Evolutionary conservation across 2,113 vertebrate species (phyloP).

Genomic region (Microcebus lehilahytsara): DNA sequence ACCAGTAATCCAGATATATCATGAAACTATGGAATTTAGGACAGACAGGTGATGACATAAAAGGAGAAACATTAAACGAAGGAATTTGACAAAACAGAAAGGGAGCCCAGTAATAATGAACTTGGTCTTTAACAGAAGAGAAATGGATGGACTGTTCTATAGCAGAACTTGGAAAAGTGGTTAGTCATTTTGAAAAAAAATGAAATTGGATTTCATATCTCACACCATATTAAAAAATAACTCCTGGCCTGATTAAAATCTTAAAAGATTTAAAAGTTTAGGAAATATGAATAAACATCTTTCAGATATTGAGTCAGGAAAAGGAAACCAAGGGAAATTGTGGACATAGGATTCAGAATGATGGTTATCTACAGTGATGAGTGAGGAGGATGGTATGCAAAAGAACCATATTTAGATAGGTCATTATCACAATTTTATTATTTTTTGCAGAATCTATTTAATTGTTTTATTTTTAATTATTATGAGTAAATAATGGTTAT

Average conservation of each 20-base stretch:
- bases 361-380: not conserved
- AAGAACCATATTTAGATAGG: not conserved
- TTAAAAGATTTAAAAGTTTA: not conserved
- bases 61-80: not conserved
- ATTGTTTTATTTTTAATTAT: too few relatives aligned
- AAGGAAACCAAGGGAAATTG: not conserved
- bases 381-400: not conserved
- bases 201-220: not conserved
- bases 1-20: not conserved
- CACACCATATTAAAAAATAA: not conserved
- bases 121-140: not conserved
- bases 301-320: not conserved
- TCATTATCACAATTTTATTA: not conserved
- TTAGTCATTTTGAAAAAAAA: not conserved
- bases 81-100: not conserved
- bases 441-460: too few relatives aligned
- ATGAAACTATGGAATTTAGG: conserved; percentile 1
- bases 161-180: not conserved
- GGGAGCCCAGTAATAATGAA: not conserved
- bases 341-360: not conserved
- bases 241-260: not conserved
- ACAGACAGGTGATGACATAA: not conserved
- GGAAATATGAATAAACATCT: not conserved
- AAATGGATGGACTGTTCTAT: not conserved
- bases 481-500: too few relatives aligned